Base-by-base conservation (phyloP, 2,113 vertebrate species). In the Zootoca vivipara region DNA sequence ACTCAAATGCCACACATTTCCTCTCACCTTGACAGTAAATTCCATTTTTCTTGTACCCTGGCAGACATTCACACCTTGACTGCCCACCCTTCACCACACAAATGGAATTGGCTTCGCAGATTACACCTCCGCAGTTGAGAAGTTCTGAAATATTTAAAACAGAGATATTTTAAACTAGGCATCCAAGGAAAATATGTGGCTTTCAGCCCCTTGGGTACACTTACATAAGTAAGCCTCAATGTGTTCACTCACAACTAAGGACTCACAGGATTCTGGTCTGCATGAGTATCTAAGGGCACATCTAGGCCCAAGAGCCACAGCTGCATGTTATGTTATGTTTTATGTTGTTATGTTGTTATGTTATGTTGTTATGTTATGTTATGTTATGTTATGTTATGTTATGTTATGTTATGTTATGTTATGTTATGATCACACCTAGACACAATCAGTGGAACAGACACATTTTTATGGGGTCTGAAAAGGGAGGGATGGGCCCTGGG, bases 11-110 rank as follows among this genome's bases (percentile, higher is more conserved):
- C 58, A 20, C 5, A 3, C 10, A 65, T 28, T 83, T 69, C 62
- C 74, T 91, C 95, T 95, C 33, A 97, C 97, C 95, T 94, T 69
- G 88, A 87, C 97, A 97, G 56, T 46, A 18, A 10, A 2, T 69
- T 4, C 92, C 84, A 2, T 38, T 91, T 90, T 82, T 97, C 26
- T 28, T 95, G 94, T 98, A 95, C 78, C 97, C 98, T 0, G 96
- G 97, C 87, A 98, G 94, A 94, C 99, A 99, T 52, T 95, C 94
- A 84, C 99, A 99, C 5, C 94, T 89, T 0, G 77, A 79, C 64
- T 87, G 74, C 20, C 88, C 94, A 0, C 93, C 87, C 65, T 92
- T 94, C 6, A 96, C 97, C 85, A 96, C 95, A 22, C 99, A 99
- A 85, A 97, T 93, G 0, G 97, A 97, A 91, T 97, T 96, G 4